Base-by-base conservation (phyloP, 2,797 vertebrate genomes). In the Sphenopsis melanotis region DNA sequence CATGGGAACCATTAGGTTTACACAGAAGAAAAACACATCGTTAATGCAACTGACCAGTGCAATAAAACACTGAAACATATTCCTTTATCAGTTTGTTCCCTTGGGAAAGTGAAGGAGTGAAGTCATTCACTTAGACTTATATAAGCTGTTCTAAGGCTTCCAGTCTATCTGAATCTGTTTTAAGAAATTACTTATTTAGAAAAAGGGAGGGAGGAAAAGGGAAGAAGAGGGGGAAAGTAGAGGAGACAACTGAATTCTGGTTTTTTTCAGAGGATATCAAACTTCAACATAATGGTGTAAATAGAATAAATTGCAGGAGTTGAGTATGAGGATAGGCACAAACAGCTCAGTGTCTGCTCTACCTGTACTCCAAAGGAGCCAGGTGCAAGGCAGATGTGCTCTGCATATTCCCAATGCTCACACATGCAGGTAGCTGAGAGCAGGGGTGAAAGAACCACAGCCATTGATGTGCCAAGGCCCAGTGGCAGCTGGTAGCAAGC, bases 61-160 rank as follows among this genome's bases (percentile, higher is more conserved):
- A 88, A 71, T 86, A 80, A 88, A 63, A 86, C 61, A 71, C 27
- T 78, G 86, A 86, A 88, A 81, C 8, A 36, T 81, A 57, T 64
- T 93, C 53, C 21, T 94, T 83, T 92, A 75, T 89, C 57, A 83
- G 83, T 92, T 78, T 78, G 46, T 80, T 93, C 70, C 69, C 77
- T 83, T 83, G 90, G 79, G 88, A 95, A 96, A 93, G 11, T 26
- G 60, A 46, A 83, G 53, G 52, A 63, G 41, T 72, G 36, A 90
- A 90, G 41, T 49, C 71, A 72, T 39, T 69, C 21, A 29, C 13
- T 70, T 41, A 39, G 65, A 53, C 21, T 65, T 77, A 23, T 15
- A 49, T 59, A 70, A 87, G 34, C 21, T 83, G 23, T 80, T 87
- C 47, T 29, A 70, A 44, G 14, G 24, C 32, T 92, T 30, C 12